Evolutionary conservation across 2,797 vertebrate species (phyloP).

Genomic region (Phoeniculus purpureus): DNA sequence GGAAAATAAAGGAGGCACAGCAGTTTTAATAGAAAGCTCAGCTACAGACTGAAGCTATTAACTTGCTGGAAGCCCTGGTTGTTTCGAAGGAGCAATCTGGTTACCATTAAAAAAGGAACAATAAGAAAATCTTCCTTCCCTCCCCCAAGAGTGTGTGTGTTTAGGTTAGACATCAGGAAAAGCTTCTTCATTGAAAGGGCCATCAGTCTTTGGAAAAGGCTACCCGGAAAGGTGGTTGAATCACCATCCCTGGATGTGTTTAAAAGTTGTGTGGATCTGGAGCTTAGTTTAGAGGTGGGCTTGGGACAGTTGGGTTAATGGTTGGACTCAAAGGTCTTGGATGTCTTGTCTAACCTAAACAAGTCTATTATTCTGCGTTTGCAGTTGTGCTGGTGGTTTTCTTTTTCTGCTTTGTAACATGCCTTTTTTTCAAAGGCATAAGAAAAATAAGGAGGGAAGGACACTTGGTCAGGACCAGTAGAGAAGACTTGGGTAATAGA

Average conservation of each 20-base stretch:
- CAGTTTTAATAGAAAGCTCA: slow-evolving; percentile 7
- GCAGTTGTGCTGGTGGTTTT: neutral
- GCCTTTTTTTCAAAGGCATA: neutral
- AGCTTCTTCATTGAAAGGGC: no score
- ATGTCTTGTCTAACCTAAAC: no score
- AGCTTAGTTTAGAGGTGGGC: no score
- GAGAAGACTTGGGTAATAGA: neutral
- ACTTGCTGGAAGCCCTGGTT: neutral
- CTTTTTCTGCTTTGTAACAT: neutral
- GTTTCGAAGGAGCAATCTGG: slow-evolving; percentile 29
- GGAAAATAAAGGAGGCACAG: neutral
- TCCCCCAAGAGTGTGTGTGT: no score
- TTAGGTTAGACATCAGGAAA: no score
- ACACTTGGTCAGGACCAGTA: neutral
- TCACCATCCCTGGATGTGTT: no score
- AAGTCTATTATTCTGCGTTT: no score
- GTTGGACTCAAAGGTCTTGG: no score
- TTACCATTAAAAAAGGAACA: neutral
- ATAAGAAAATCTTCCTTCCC: neutral
- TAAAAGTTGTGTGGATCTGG: no score
- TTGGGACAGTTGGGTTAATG: no score
- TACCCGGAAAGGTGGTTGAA: no score
- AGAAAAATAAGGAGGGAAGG: neutral
- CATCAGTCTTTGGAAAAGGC: no score
- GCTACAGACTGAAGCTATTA: neutral